Conservation (phyloP, 2,888 invertebrate species). For the Schizotus pectinicornis region DNA sequence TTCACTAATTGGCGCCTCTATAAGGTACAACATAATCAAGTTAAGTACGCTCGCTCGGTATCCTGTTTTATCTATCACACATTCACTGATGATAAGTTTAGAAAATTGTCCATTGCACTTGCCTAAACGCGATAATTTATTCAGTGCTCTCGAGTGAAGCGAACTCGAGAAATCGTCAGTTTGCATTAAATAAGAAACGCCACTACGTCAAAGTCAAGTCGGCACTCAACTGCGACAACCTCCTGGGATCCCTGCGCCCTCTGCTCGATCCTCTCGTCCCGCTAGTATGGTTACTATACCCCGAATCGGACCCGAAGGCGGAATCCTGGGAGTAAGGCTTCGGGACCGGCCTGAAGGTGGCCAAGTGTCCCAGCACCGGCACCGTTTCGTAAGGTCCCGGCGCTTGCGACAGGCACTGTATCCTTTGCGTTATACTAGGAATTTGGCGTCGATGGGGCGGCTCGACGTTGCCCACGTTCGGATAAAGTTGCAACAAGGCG, state of each 20-base stretch:
- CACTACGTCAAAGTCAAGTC: slow-evolving; percentile 55
- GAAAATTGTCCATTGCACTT: slow-evolving; percentile 16
- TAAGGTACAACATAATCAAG: no score
- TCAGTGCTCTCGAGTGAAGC: background rate
- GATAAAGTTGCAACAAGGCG: slow-evolving; percentile 73
- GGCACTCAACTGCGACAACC: slow-evolving; percentile 58
- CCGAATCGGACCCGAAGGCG: slow-evolving; percentile 84
- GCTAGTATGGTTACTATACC: slow-evolving; percentile 82
- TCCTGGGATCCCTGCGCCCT: slow-evolving; percentile 53
- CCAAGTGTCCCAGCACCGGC: slow-evolving; percentile 69
- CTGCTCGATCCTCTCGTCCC: slow-evolving; percentile 60
- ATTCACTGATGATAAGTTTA: background rate
- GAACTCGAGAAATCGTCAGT: background rate
- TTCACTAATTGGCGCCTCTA: background rate
- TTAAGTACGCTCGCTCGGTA: background rate
- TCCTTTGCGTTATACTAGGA: slow-evolving; percentile 57
- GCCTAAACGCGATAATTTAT: background rate
- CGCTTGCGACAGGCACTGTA: slow-evolving; percentile 55
- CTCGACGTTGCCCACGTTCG: slow-evolving; percentile 72
- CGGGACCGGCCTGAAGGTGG: slow-evolving; percentile 67
- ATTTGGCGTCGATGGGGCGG: slow-evolving; percentile 55
- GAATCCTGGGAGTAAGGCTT: slow-evolving; percentile 75
- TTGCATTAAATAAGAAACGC: background rate
- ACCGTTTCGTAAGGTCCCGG: slow-evolving; percentile 71
- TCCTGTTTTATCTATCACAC: background rate